phyloP scores from a whole-genome alignment of 2,888 invertebrate species.

The Dynastes tityus region DNA sequence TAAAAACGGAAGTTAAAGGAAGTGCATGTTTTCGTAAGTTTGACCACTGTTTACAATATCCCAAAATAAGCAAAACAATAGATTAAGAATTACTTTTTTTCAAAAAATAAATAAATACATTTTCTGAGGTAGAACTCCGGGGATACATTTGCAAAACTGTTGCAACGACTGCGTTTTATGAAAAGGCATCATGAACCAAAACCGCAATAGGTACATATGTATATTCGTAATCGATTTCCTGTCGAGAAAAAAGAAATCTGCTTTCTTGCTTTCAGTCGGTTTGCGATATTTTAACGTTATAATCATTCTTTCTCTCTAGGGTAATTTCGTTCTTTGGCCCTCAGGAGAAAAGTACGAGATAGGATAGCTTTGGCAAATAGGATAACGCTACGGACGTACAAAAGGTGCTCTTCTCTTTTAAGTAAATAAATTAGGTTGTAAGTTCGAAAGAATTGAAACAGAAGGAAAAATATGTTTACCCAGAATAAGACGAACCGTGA shows the following conservation, averaged over 20 bases:
- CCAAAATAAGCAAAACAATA: too few species aligned
- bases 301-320: slow-evolving; percentile 24
- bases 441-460: neutral
- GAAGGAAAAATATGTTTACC: neutral
- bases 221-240: neutral
- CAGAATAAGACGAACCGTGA: too few species aligned
- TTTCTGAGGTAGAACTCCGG: too few species aligned
- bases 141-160: too few species aligned
- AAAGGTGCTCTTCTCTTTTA: neutral
- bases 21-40: too few species aligned
- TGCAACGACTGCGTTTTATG: too few species aligned
- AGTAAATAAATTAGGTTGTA: slow-evolving; percentile 6
- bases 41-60: too few species aligned
- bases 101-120: too few species aligned
- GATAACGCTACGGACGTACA: neutral
- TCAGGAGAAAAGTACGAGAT: slow-evolving; percentile 1
- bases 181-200: too few species aligned
- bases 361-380: slow-evolving; percentile 11
- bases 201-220: too few species aligned
- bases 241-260: neutral
- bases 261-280: slow-evolving; percentile 18
- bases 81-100: too few species aligned
- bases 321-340: slow-evolving; percentile 22
- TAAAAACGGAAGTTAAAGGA: too few species aligned
- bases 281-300: slow-evolving; percentile 33